Evolutionary conservation across 2,113 vertebrate genomes (phyloP), one percentile per base, ranked within the genome.

Genomic region (Oryzias javanicus): DNA sequence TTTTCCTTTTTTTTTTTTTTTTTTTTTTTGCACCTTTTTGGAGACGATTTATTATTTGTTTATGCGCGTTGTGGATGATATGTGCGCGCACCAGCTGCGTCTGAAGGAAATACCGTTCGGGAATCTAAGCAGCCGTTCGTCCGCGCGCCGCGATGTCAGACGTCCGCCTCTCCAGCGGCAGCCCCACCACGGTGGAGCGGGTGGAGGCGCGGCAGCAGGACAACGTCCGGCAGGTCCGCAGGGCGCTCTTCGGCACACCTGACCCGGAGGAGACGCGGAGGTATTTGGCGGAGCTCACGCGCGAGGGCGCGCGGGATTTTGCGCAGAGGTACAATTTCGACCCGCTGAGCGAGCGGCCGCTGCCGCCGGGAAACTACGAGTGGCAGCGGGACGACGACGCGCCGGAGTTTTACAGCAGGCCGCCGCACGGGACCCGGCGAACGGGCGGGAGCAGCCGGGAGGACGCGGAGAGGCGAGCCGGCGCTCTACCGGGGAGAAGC

Each of bases 121-220:
- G 61, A 82, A 49, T 64, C 35, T 35, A 35, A 35, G 8, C 35
- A 77, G 56, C 66, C 51, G 51, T 72, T 4, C 45, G 7, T 22
- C 27, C 20, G 85, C 86, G 86, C 78, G 81, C 76, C 74, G 93
- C 90, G 85, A 98, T 98, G 96, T 97, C 96, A 91, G 92, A 95
- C 89, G 95, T 96, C 55, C 93, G 95, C 67, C 90, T 97, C 80
- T 95, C 96, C 60, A 95, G 93, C 83, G 95, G 93, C 84, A 98
- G 96, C 81, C 96, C 95, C 74, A 93, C 93, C 74, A 93, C 93
- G 59, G 78, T 96, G 91, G 96, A 98, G 90, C 87, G 94, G 81
- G 94, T 94, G 93, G 95, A 96, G 58, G 91, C 91, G 73, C 73
- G 94, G 57, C 94, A 82, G 88, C 88, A 91, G 59, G 95, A 95